Base-by-base conservation (phyloP, 2,888 invertebrate species). In the Rhagonycha fulva region DNA sequence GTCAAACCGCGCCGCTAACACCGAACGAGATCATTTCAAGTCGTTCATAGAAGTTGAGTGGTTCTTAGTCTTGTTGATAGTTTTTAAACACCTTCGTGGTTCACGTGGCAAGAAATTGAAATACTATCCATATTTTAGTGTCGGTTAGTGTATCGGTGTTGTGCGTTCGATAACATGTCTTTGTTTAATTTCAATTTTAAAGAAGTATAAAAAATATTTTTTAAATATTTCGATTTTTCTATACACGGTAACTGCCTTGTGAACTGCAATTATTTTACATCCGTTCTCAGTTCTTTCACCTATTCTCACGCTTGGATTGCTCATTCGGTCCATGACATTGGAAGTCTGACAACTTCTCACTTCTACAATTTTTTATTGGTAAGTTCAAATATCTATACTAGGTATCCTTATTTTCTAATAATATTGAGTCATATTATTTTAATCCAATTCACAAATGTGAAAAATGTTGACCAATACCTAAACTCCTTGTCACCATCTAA, bases 11-110 rank as follows among this genome's bases (percentile, higher is more conserved):
- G 80, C 76, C 81, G 78, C 71, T 75, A 74, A 79, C 82, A 79
- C 78, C 80, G 80, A 82, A 84, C 84, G 81, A 82, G 84, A 85
- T 85, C 85, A 84, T 83, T 85, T 80, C 81, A 83, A 83, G 84
- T 84, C 82, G 84, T 80, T 83, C 83, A 80, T 80, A 83, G 79
- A 83, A 76, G 74, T 79, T 81, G 76, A 79, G 75, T 81, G 81
- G 81, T 82, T 82, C 80, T 74, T 71, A 78, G 80, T 24, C 23
- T 66, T 66, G 63, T 66, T 70, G 76, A 74, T 75, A 69, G 77
- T 78, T 76, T 68, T 76, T 74, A 77, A 81, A 68, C 79, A 78
- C 78, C 75, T 78, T 77, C 78, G 78, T 76, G 76, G 62, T 81
- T 82, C 83, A 84, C 82, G 82, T 82, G 83, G 83, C 83, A 83